Conservation (phyloP, 1,140 invertebrate genomes). For the Euura saliciscinereae region DNA sequence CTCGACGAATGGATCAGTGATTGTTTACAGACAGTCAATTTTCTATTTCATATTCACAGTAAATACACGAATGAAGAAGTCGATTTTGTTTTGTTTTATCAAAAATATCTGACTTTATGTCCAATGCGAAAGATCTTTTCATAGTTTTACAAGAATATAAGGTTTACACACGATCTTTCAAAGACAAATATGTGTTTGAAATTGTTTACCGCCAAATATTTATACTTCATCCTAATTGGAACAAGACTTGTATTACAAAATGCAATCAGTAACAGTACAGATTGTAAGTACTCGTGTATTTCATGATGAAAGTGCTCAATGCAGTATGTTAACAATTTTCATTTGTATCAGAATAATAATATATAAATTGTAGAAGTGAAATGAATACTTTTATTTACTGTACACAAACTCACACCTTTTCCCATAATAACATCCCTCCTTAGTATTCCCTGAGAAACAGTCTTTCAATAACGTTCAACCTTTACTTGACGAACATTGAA, state of each 20-base stretch:
- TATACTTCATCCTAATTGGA: neutral
- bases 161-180: no score
- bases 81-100: no score
- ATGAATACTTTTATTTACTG: neutral
- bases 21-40: no score
- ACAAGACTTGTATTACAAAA: neutral
- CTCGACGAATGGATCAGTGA: no score
- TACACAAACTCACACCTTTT: neutral
- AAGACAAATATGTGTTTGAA: no score
- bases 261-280: neutral
- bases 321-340: constrained; percentile 12
- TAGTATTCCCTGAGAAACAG: neutral
- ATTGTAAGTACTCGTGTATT: neutral
- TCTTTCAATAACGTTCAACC: neutral
- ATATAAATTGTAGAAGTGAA: constrained; percentile 6
- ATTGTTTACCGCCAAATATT: neutral
- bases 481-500: neutral
- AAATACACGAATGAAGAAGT: no score
- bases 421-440: no score
- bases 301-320: constrained; percentile 10
- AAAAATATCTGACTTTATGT: no score
- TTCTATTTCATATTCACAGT: no score
- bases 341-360: constrained; percentile 9
- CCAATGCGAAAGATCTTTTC: no score
- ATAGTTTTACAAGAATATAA: no score